These are phyloP conservation scores for Peromyscus nudipes DNA, from an alignment of 2,797 vertebrate genomes.

Conservation along the genomic window DNA sequence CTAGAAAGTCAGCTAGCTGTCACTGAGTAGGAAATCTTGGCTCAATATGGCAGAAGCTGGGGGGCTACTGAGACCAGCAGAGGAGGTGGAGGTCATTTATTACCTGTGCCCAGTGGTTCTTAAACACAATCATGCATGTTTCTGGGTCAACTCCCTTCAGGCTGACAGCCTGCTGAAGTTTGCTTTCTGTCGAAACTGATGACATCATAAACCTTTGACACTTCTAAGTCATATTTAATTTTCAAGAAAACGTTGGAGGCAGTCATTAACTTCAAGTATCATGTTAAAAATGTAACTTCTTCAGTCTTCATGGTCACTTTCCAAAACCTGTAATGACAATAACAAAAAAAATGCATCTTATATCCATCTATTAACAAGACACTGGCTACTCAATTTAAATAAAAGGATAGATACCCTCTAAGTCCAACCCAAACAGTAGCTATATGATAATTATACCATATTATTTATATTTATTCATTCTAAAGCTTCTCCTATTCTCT, in stretches of 20 bases:
- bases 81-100: slow-evolving; percentile 62
- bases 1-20: not conserved
- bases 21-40: not conserved
- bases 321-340: slow-evolving; percentile 83
- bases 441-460: not conserved
- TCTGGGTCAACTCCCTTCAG: slow-evolving; percentile 97
- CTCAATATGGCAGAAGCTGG: not conserved
- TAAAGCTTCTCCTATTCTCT: slow-evolving; percentile 20
- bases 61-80: slow-evolving; percentile 62
- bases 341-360: slow-evolving; percentile 69
- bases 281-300: slow-evolving; percentile 59
- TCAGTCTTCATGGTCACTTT: slow-evolving; percentile 71
- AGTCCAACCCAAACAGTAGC: slow-evolving; percentile 12
- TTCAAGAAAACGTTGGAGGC: slow-evolving; percentile 69
- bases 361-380: slow-evolving; percentile 18
- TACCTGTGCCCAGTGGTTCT: slow-evolving; percentile 99
- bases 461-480: slow-evolving; percentile 21
- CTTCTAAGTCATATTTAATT: slow-evolving; percentile 92
- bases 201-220: slow-evolving; percentile 93
- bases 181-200: slow-evolving; percentile 91
- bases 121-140: slow-evolving; percentile 99
- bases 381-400: slow-evolving; percentile 46
- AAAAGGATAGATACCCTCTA: not conserved
- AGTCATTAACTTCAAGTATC: slow-evolving; percentile 80
- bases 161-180: slow-evolving; percentile 91